Conservation (phyloP, 1,140 invertebrate species). For the Sitodiplosis mosellana region DNA sequence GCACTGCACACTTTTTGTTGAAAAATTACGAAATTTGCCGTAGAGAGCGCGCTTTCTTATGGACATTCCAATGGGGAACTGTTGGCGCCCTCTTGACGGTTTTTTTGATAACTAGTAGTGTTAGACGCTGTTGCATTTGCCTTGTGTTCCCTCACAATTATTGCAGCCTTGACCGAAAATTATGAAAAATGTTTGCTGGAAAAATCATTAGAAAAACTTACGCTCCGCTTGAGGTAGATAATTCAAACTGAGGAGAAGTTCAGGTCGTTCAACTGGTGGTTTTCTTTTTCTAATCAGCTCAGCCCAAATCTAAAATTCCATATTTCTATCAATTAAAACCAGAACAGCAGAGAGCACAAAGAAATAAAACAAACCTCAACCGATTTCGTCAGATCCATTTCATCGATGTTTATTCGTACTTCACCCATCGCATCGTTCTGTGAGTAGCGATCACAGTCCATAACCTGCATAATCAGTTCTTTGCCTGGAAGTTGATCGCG, state of each 20-base stretch:
- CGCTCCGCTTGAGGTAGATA: constrained; percentile 74
- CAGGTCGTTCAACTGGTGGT: constrained; percentile 59
- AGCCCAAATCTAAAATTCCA: constrained; percentile 34
- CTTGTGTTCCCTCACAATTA: too few relatives aligned
- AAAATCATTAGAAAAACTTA: too few relatives aligned
- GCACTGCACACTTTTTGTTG: too few relatives aligned
- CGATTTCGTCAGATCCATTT: constrained; percentile 47
- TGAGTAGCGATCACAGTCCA: constrained; percentile 42
- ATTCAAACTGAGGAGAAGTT: constrained; percentile 62
- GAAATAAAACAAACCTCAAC: constrained; percentile 35
- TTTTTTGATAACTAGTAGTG: too few relatives aligned
- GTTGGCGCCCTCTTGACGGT: too few relatives aligned
- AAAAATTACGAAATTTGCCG: too few relatives aligned
- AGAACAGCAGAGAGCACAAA: background rate
- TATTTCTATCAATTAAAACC: background rate
- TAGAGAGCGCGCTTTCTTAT: too few relatives aligned
- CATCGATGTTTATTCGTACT: constrained; percentile 45
- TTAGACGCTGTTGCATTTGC: too few relatives aligned
- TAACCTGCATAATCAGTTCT: constrained; percentile 50
- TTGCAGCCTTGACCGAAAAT: too few relatives aligned
- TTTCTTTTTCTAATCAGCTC: constrained; percentile 55
- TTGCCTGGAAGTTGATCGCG: constrained; percentile 59
- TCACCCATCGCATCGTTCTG: constrained; percentile 64
- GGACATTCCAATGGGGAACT: too few relatives aligned
- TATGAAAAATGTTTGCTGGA: too few relatives aligned